Evolutionary conservation across 2,113 vertebrate species (phyloP).

Genomic region (Saguinus midas): DNA sequence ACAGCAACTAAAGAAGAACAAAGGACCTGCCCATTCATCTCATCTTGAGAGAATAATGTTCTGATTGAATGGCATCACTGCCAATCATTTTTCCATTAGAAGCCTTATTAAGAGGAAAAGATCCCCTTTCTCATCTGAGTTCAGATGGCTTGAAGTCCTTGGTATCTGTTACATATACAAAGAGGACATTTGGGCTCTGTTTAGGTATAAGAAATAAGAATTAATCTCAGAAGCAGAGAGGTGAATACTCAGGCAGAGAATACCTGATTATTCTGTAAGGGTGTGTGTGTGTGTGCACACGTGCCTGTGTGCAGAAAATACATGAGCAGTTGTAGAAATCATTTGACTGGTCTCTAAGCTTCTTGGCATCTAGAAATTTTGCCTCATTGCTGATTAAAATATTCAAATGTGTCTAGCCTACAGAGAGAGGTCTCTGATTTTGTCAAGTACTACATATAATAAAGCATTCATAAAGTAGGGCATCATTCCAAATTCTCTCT

Average conservation of each 20-base stretch:
- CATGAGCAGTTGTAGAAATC: not conserved
- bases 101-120: not conserved
- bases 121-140: not conserved
- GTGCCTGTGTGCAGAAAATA: not conserved
- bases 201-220: not conserved
- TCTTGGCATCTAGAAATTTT: constrained; percentile 24
- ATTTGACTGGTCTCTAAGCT: not conserved
- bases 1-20: not conserved
- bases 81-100: not conserved
- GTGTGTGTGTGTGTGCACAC: not conserved
- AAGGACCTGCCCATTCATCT: no score
- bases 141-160: not conserved
- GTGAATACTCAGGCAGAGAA: not conserved
- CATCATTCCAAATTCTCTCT: not conserved
- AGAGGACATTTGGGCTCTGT: not conserved
- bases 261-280: not conserved
- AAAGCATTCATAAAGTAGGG: not conserved
- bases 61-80: not conserved
- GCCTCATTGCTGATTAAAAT: not conserved
- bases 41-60: not conserved
- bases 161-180: not conserved
- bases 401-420: not conserved
- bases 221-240: not conserved
- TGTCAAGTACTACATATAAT: not conserved
- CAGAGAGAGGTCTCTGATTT: not conserved